Base-by-base conservation (phyloP, 2,797 vertebrate genomes). In the Pempheris klunzingeri region DNA sequence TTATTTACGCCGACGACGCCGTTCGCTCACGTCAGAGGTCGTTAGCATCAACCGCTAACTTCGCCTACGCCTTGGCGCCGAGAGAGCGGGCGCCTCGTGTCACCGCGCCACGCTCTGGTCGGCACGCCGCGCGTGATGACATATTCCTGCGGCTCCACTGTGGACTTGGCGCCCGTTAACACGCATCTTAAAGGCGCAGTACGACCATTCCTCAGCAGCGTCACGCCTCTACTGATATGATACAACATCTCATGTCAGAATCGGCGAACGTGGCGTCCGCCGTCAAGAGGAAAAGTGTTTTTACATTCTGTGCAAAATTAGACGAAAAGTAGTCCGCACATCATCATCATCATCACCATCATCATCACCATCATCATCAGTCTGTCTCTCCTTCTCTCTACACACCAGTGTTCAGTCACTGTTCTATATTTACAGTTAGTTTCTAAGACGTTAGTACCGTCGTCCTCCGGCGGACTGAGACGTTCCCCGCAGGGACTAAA, bases 231-330 rank as follows among this genome's bases (percentile, higher is more conserved):
- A 44, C 67, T 26, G 68, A 87, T 60, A 70, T 46, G 67, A 88
- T 17, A 18, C 76, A 36, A 44, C 34, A 24, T 38, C n/a, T 4
- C 6, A 32, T 32, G 30, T 43, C 32, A 74, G 58, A 73, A 66
- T 32, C 61, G 53, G 77, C 49, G 52, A 66, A 68, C 65, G 15
- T n/a, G 1, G 32, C 38, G 61, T 64, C 77, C 49, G 44, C 74
- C 57, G 64, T 81, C 53, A 0, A 53, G 14, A 80, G 68, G 57
- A 74, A 67, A 85, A 60, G 68, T 69, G 36, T 82, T 78, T 90
- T 78, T 90, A 91, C 91, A 92, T 91, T 92, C 92, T 91, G 91
- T 92, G 90, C 89, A 93, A 92, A 92, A 83, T 89, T 75, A 85
- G 84, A 92, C 53, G 11, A 81, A 71, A 69, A 87, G 53, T 63